Evolutionary conservation across 2,888 invertebrate genomes (phyloP).

Genomic region (Ophion ellenae): DNA sequence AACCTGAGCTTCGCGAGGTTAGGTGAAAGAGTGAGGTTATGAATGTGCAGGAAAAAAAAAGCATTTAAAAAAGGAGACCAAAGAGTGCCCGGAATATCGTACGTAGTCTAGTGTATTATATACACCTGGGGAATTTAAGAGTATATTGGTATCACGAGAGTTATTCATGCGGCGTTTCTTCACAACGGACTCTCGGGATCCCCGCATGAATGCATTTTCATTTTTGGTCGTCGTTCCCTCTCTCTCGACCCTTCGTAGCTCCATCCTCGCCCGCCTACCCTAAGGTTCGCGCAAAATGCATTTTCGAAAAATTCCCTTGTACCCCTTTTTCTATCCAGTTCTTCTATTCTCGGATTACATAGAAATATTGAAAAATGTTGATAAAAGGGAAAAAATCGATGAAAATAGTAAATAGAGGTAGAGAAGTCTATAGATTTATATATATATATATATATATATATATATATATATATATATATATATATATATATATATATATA

Average conservation of each 20-base stretch:
- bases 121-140: neutral
- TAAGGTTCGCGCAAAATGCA: neutral
- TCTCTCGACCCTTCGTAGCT: too few species aligned
- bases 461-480: too few species aligned
- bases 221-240: neutral
- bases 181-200: slow-evolving; percentile 30
- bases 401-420: neutral
- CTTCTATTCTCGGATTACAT: too few species aligned
- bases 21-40: slow-evolving; percentile 14
- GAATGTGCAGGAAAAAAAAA: slow-evolving; percentile 7
- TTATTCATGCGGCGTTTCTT: slow-evolving; percentile 43
- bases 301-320: neutral
- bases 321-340: neutral
- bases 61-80: neutral
- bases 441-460: too few species aligned
- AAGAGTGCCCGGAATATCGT: slow-evolving; percentile 53
- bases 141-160: slow-evolving; percentile 16
- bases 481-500: too few species aligned
- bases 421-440: too few species aligned
- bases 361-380: too few species aligned
- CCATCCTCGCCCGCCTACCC: too few species aligned
- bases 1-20: neutral
- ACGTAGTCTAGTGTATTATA: slow-evolving; percentile 51
- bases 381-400: neutral
- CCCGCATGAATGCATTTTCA: slow-evolving; percentile 36